Base-by-base conservation (phyloP, 2,113 vertebrate species). In the Henicopernis longicauda region DNA sequence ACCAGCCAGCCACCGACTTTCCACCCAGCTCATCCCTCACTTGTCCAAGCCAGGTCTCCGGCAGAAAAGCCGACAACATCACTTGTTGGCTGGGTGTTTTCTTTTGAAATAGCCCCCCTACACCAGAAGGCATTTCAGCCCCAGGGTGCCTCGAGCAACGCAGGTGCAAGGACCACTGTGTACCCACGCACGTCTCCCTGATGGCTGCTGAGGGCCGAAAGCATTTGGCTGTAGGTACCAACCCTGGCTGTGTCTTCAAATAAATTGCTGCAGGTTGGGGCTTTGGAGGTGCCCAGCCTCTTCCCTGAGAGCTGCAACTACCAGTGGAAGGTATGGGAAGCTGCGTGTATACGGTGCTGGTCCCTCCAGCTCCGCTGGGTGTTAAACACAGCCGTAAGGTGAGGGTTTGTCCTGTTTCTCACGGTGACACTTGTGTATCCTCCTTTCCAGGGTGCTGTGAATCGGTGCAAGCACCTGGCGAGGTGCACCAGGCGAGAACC, bases 391-490 rank as follows among this genome's bases (percentile, higher is more conserved):
- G 66, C 29, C 5, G 0, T 34, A 23, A 29, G 29, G 79, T 5
- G 16, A 62, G n/a, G 49, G 15, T 31, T 63, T 42, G 31, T 5
- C 57, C 49, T 13, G 1, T 55, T 83, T 70, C 47, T 49, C 31
- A 4, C 5, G 40, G 71, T 62, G 31, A 16, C 34, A 26, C 47
- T 32, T 8, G n/a, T 10, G 17, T 21, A 27, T 19, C 57, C 79
- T 67, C 70, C 45, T 76, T 70, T 36, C 31, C 80, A 2, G 2
- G 63, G 23, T n/a, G 22, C 38, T 67, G 26, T 13, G 76, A 49
- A 18, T 4, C 3, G 1, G 25, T 55, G n/a, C 13, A 17, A 78
- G n/a, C 2, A 3, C 40, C 40, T 18, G 17, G 42, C 0, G 17
- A 71, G 49, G 57, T 63, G 55, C 55, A 42, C 49, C 17, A n/a